Evolutionary conservation across 1,140 invertebrate species (phyloP).

Genomic region (Armadillidium nasatum): DNA sequence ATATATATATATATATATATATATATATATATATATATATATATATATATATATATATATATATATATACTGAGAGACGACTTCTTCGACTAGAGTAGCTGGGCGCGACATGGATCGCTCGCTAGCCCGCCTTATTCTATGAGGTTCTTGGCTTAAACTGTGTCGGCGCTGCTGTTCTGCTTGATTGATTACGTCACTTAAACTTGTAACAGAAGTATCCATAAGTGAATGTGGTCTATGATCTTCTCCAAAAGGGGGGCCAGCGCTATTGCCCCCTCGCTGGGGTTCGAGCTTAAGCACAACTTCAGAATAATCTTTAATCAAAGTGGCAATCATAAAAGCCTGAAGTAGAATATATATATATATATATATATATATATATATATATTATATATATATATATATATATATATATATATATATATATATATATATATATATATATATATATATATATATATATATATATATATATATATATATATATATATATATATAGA

Average conservation of each 20-base stretch:
- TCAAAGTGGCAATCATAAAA: slow-evolving; percentile 87
- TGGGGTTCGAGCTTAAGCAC: slow-evolving; percentile 52
- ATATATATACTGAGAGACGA: slow-evolving; percentile 25
- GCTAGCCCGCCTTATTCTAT: slow-evolving; percentile 14
- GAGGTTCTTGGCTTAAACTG: neutral
- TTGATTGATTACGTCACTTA: neutral
- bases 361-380: too few relatives aligned
- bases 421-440: neutral
- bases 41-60: too few relatives aligned
- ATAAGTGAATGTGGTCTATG: slow-evolving; percentile 22
- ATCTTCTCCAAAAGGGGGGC: slow-evolving; percentile 22
- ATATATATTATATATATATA: too few relatives aligned
- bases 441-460: neutral
- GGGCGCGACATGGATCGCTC: slow-evolving; percentile 29
- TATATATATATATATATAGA: neutral
- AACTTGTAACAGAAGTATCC: neutral
- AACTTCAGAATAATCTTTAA: slow-evolving; percentile 84
- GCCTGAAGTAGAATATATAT: slow-evolving; percentile 64
- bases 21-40: too few relatives aligned
- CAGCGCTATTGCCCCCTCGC: neutral
- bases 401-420: slow-evolving; percentile 26
- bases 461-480: neutral
- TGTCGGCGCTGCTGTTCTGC: neutral
- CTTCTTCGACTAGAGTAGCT: slow-evolving; percentile 32
- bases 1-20: too few relatives aligned